These are phyloP conservation scores for Leucoraja ocellata DNA, from an alignment of 2,797 vertebrate species.

Conservation along the genomic window DNA sequence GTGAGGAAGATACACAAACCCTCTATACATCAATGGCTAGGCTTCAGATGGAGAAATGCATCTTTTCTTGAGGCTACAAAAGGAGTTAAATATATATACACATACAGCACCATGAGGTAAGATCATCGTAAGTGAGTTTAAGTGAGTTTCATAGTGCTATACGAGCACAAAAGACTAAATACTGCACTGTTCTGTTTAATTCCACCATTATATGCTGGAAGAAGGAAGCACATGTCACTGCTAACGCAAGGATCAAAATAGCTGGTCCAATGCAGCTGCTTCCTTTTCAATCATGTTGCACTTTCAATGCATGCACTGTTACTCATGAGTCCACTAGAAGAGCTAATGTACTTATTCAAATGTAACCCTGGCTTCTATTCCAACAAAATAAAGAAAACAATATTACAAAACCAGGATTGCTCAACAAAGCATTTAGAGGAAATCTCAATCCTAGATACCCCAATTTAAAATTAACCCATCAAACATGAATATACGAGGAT, in stretches of 20 bases:
- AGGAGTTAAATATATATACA: too few relatives aligned
- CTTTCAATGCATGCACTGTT: neutral
- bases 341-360: neutral
- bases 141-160: neutral
- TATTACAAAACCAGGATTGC: neutral
- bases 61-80: neutral
- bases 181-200: neutral
- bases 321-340: neutral
- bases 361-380: neutral
- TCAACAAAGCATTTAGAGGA: neutral
- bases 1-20: too few relatives aligned
- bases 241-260: neutral
- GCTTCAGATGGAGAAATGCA: neutral
- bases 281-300: neutral
- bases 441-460: neutral
- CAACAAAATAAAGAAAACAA: neutral
- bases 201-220: neutral
- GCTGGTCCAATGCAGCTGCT: neutral
- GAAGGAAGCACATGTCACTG: neutral
- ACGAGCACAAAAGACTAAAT: too few relatives aligned
- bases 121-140: neutral
- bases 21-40: neutral
- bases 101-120: too few relatives aligned
- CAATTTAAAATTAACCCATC: neutral
- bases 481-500: neutral